These are phyloP conservation scores for Tachysurus fulvidraco DNA, from an alignment of 2,113 vertebrate species.

Conservation along the genomic window DNA sequence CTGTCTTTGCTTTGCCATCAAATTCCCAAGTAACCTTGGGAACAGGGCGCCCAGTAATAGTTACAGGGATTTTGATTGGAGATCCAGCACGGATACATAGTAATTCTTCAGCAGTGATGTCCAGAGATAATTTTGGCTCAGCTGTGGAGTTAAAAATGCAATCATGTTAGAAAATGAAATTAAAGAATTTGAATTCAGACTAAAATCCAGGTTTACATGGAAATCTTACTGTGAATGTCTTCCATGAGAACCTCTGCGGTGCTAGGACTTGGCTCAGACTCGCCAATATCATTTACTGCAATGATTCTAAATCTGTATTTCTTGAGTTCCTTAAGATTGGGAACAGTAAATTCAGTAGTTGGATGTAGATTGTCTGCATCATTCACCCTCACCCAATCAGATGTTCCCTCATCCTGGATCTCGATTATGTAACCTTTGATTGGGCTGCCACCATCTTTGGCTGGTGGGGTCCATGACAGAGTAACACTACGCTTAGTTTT, in stretches of 20 bases:
- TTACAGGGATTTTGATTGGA: conserved; percentile 87
- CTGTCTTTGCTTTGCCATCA: conserved; percentile 88
- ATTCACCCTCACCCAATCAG: conserved; percentile 85
- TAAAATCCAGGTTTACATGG: background rate
- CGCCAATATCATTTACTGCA: conserved; percentile 93
- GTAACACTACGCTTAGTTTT: conserved; percentile 92
- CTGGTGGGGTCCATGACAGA: conserved; percentile 88
- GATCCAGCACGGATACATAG: conserved; percentile 83
- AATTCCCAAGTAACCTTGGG: conserved; percentile 96
- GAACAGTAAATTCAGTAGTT: conserved; percentile 86
- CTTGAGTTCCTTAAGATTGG: conserved; percentile 87
- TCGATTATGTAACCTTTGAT: conserved; percentile 97
- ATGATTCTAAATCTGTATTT: conserved; percentile 93
- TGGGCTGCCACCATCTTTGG: conserved; percentile 91
- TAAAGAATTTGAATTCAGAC: background rate
- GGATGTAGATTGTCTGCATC: conserved; percentile 85
- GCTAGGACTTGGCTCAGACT: conserved; percentile 91
- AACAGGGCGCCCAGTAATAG: conserved; percentile 86
- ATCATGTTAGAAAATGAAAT: conserved; percentile 27
- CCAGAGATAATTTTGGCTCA: conserved; percentile 83
- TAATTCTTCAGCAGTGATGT: conserved; percentile 84
- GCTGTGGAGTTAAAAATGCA: conserved; percentile 70
- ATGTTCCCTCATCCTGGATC: conserved; percentile 89
- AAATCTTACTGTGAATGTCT: conserved; percentile 83
- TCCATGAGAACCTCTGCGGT: conserved; percentile 87